Percentiles rank a stretch among this genome's conserved stretches.
Conservation (phyloP, 2,888 invertebrate species). For the Synanthedon tipuliformis region DNA sequence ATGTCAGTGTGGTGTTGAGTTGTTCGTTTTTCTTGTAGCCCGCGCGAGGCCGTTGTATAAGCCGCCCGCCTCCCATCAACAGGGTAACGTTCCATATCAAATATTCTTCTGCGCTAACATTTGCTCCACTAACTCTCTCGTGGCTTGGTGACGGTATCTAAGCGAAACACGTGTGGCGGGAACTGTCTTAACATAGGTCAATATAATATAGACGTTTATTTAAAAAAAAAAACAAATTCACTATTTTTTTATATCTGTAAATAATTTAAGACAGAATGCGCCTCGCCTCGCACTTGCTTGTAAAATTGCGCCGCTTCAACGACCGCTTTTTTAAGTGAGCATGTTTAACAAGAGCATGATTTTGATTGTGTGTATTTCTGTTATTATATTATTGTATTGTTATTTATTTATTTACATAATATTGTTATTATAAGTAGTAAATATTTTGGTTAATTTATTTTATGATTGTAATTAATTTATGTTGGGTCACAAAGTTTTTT, state of each 20-base stretch:
- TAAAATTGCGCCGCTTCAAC: too few species aligned
- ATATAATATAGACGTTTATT: slow-evolving; percentile 1
- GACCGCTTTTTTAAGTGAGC: slow-evolving; percentile 1
- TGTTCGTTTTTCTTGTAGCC: slow-evolving; percentile 63
- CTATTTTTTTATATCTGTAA: neutral
- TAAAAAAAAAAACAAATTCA: too few species aligned
- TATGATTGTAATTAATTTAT: neutral
- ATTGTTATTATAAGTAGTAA: slow-evolving; percentile 1
- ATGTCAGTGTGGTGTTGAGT: slow-evolving; percentile 52
- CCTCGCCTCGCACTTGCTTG: slow-evolving; percentile 7
- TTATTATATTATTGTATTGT: too few species aligned
- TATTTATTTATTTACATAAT: slow-evolving; percentile 9
- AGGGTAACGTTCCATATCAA: slow-evolving; percentile 57
- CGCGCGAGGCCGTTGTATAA: slow-evolving; percentile 50
- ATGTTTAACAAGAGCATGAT: neutral
- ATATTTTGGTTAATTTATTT: neutral
- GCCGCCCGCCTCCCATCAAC: slow-evolving; percentile 59
- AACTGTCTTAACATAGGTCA: slow-evolving; percentile 30
- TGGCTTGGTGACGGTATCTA: slow-evolving; percentile 54
- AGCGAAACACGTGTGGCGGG: slow-evolving; percentile 47
- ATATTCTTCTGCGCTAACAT: slow-evolving; percentile 40
- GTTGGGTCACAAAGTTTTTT: slow-evolving; percentile 8
- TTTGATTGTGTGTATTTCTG: too few species aligned
- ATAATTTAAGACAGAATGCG: slow-evolving; percentile 35
- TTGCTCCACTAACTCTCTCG: slow-evolving; percentile 46